phyloP scores from a whole-genome alignment of 1,140 invertebrate species.

The Rhyzopertha dominica region DNA sequence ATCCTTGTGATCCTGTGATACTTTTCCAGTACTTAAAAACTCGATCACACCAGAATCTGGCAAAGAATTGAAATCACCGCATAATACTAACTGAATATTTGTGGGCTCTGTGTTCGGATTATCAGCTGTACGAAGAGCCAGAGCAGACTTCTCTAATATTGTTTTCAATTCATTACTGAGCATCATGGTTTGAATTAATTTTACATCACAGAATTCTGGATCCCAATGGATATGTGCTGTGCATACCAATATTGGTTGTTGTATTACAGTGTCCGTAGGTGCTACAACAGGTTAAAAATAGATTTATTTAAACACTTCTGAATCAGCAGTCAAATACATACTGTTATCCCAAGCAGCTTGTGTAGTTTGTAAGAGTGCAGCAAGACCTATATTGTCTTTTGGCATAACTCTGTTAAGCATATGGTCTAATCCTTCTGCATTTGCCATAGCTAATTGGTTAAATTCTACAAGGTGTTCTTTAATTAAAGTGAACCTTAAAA shows the following conservation, averaged over 20 bases:
- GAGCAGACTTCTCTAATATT: slow-evolving; percentile 75
- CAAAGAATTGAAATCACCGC: slow-evolving; percentile 98
- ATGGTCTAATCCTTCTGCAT: slow-evolving; percentile 95
- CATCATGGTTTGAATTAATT: slow-evolving; percentile 99
- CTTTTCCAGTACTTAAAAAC: slow-evolving; percentile 84
- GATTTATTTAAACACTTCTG: not conserved
- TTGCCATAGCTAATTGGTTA: slow-evolving; percentile 97
- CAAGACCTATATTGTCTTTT: slow-evolving; percentile 97
- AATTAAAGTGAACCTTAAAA: slow-evolving; percentile 81
- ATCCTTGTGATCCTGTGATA: slow-evolving; percentile 87
- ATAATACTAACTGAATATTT: slow-evolving; percentile 80
- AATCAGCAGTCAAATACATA: slow-evolving; percentile 44
- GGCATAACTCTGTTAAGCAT: slow-evolving; percentile 99
- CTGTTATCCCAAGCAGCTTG: slow-evolving; percentile 90
- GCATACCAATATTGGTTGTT: slow-evolving; percentile 88
- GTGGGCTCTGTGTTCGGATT: slow-evolving; percentile 57
- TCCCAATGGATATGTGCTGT: slow-evolving; percentile 99
- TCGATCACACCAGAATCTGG: slow-evolving; percentile 98
- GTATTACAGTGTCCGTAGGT: slow-evolving; percentile 69
- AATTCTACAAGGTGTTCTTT: slow-evolving; percentile 97
- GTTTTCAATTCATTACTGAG: slow-evolving; percentile 85
- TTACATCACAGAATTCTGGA: slow-evolving; percentile 99
- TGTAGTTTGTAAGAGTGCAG: slow-evolving; percentile 89
- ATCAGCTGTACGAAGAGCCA: slow-evolving; percentile 49
- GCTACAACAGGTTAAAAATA: slow-evolving; percentile 26